Base-by-base conservation (phyloP, 2,888 invertebrate species). In the Galerucella nymphaeae region DNA sequence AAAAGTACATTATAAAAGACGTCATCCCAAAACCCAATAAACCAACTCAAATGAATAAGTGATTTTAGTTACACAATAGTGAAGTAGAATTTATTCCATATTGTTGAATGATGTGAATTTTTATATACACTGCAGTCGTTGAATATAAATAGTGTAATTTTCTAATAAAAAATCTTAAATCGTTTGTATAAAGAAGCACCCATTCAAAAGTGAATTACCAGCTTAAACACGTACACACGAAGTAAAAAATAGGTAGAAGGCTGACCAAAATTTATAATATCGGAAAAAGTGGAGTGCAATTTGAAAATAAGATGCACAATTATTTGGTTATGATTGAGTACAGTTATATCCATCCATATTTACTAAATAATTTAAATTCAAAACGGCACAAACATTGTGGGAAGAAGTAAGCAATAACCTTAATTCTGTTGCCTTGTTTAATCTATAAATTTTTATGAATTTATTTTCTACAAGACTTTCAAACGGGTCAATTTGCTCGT, bases 191-290 rank as follows among this genome's bases (percentile, higher is more conserved):
- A 48, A 48, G 5, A n/a, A 48, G n/a, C 48, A 48, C 48, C n/a
- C 48, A n/a, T n/a, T 48, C 48, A 48, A 48, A 48, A 48, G 48
- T 48, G n/a, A 48, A 48, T 48, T 48, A n/a, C 6, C 48, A 48
- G 48, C 1, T n/a, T 48, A 48, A 48, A 48, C n/a, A 48, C n/a
- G 48, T n/a, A n/a, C 48, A 48, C 14, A 11, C n/a, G 5, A 48
- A 48, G 5, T n/a, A n/a, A 48, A 48, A 13, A n/a, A n/a, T n/a
- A 48, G n/a, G 6, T 48, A 48, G 48, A n/a, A n/a, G n/a, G n/a
- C n/a, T 48, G 48, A 6, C n/a, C n/a, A n/a, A 48, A 48, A 48
- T 48, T 48, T n/a, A 48, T 48, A 48, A 4, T 48, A 48, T 48
- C 48, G n/a, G 0, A 48, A 48, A 48, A 48, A n/a, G n/a, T 6